These are phyloP conservation scores for Andrena flavipes DNA, from an alignment of 2,888 invertebrate genomes.

Conservation along the genomic window DNA sequence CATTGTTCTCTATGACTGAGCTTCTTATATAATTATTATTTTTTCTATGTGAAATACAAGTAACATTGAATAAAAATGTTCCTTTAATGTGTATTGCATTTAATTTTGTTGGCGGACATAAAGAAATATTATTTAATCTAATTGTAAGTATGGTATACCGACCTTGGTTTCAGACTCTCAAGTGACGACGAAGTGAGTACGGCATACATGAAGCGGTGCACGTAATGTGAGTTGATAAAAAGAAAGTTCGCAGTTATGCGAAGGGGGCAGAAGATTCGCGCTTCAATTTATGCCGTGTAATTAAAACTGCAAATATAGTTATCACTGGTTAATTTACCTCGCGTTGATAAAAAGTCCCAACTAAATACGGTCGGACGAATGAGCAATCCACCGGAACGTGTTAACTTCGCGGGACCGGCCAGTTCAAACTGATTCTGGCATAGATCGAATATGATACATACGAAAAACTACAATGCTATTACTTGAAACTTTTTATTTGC, in stretches of 20 bases:
- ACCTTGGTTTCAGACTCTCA: background rate
- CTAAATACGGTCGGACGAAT: background rate
- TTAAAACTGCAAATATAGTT: background rate
- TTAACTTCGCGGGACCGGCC: background rate
- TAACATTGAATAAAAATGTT: background rate
- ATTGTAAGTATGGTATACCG: background rate
- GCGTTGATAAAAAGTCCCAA: slow-evolving; percentile 8
- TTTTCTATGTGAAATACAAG: slow-evolving; percentile 8
- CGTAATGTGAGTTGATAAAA: background rate
- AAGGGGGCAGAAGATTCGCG: background rate
- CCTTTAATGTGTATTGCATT: background rate
- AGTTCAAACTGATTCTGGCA: slow-evolving; percentile 13
- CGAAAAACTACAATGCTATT: background rate
- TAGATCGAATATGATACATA: background rate
- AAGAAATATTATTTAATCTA: background rate
- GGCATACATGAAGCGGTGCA: background rate
- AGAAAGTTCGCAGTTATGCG: background rate
- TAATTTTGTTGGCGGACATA: background rate
- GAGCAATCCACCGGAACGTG: background rate
- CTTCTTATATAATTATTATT: slow-evolving; percentile 6
- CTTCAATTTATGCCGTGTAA: background rate
- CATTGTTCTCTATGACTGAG: background rate
- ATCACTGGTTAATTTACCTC: slow-evolving; percentile 32
- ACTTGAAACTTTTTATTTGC: background rate
- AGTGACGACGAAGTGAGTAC: background rate